Conservation (phyloP, 2,888 invertebrate species). For the Spodoptera littoralis region DNA sequence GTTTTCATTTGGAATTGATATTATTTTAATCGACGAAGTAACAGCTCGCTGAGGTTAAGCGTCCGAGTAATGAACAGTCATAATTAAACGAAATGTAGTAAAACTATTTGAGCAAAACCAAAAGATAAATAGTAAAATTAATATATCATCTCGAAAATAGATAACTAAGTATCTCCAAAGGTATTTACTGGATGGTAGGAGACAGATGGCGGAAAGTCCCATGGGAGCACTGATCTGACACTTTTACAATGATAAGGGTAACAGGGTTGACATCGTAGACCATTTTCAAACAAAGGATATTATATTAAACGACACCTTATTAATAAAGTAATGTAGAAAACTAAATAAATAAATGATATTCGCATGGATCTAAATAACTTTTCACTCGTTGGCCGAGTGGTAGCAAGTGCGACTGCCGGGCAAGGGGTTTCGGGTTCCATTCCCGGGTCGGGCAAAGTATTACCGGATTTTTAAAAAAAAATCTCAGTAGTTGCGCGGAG, state of each 20-base stretch:
- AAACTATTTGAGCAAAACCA: too few species aligned
- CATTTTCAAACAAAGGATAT: conserved; percentile 18
- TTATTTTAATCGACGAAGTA: too few species aligned
- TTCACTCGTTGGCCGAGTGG: too few species aligned
- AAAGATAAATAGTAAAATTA: not conserved
- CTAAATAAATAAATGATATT: not conserved
- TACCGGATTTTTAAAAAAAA: too few species aligned
- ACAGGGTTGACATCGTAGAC: conserved; percentile 20
- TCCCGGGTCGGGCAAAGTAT: too few species aligned
- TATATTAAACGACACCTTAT: conserved; percentile 5
- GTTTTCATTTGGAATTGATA: not conserved
- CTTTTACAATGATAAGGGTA: conserved; percentile 45
- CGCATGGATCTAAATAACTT: not conserved
- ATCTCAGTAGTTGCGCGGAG: too few species aligned
- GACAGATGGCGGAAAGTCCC: conserved; percentile 16
- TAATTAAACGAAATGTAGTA: too few species aligned
- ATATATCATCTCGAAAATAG: not conserved
- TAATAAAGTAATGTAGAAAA: not conserved
- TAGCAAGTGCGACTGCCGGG: too few species aligned
- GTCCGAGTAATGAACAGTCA: too few species aligned
- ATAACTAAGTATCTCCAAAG: conserved; percentile 1
- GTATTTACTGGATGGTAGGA: conserved; percentile 4
- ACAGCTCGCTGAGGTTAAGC: too few species aligned
- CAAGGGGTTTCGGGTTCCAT: too few species aligned
- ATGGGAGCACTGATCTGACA: conserved; percentile 23